These are phyloP conservation scores for Corythucha ciliata DNA, from an alignment of 2,888 invertebrate species.

Conservation along the genomic window DNA sequence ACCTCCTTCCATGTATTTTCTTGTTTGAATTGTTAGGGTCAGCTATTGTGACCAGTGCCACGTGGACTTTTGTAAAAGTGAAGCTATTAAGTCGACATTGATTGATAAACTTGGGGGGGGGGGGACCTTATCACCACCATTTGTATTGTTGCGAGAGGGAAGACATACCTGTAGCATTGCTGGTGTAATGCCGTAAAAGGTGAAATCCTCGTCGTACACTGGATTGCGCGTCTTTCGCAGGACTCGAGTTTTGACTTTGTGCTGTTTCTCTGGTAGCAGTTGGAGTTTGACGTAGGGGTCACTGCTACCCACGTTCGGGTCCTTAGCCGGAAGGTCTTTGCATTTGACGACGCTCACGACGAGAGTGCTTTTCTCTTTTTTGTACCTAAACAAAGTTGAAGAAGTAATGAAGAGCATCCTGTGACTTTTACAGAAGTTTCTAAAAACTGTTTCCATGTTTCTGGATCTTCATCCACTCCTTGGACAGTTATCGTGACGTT, in stretches of 20 bases:
- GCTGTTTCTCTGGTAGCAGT: conserved; percentile 92
- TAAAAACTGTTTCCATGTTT: too few species aligned
- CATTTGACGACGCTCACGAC: conserved; percentile 88
- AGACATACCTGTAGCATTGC: conserved; percentile 59
- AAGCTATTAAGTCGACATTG: too few species aligned
- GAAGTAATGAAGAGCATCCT: too few species aligned
- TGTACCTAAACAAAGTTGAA: conserved; percentile 53
- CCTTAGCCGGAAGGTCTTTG: conserved; percentile 76
- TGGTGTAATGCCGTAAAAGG: conserved; percentile 87
- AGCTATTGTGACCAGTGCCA: too few species aligned
- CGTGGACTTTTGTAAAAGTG: too few species aligned
- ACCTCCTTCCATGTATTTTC: too few species aligned
- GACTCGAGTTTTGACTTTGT: conserved; percentile 93
- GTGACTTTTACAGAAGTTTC: too few species aligned
- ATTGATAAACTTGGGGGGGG: too few species aligned
- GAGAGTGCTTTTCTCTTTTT: conserved; percentile 79
- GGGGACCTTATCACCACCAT: too few species aligned
- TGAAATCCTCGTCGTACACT: conserved; percentile 97
- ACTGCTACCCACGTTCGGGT: conserved; percentile 66
- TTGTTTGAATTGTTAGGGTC: too few species aligned
- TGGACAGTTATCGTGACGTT: too few species aligned
- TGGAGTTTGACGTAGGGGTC: conserved; percentile 98
- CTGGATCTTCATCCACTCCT: too few species aligned
- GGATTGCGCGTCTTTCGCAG: conserved; percentile 93
- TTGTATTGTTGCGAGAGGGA: background rate